Percentiles rank a stretch among this genome's conserved stretches.
These are phyloP conservation scores for Aethes cnicana DNA, from an alignment of 2,888 invertebrate genomes.

Conservation along the genomic window DNA sequence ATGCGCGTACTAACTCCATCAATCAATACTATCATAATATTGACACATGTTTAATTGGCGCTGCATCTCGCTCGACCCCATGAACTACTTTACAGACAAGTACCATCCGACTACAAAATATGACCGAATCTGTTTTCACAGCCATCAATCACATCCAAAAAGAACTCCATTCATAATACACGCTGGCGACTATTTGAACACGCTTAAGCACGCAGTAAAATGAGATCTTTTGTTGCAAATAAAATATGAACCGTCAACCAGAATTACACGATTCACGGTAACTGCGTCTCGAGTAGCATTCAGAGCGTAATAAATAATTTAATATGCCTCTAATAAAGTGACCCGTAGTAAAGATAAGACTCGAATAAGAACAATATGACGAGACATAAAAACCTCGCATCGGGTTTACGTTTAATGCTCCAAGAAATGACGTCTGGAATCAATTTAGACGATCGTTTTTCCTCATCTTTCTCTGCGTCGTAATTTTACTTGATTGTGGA, in stretches of 20 bases:
- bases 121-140: too few relatives aligned
- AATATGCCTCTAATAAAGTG: slow-evolving; percentile 51
- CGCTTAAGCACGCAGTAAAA: not conserved
- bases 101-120: too few relatives aligned
- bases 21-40: too few relatives aligned
- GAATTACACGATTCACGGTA: slow-evolving; percentile 25
- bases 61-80: too few relatives aligned
- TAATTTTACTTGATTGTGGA: too few relatives aligned
- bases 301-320: slow-evolving; percentile 43
- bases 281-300: slow-evolving; percentile 38
- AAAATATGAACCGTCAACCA: slow-evolving; percentile 10
- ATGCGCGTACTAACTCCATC: too few relatives aligned
- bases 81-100: too few relatives aligned
- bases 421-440: slow-evolving; percentile 38
- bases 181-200: not conserved
- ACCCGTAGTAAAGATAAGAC: slow-evolving; percentile 50
- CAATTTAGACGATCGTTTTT: slow-evolving; percentile 21
- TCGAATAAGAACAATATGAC: slow-evolving; percentile 38
- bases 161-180: not conserved
- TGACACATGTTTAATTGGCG: too few relatives aligned
- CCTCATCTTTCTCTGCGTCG: not conserved
- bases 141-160: too few relatives aligned
- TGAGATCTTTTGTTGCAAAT: slow-evolving; percentile 9
- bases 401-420: slow-evolving; percentile 44
- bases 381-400: slow-evolving; percentile 43